A percentile compares a stretch with the other conserved stretches of the same genome.
These are phyloP conservation scores for Lemur catta DNA, from an alignment of 2,797 vertebrate genomes.

Conservation along the genomic window DNA sequence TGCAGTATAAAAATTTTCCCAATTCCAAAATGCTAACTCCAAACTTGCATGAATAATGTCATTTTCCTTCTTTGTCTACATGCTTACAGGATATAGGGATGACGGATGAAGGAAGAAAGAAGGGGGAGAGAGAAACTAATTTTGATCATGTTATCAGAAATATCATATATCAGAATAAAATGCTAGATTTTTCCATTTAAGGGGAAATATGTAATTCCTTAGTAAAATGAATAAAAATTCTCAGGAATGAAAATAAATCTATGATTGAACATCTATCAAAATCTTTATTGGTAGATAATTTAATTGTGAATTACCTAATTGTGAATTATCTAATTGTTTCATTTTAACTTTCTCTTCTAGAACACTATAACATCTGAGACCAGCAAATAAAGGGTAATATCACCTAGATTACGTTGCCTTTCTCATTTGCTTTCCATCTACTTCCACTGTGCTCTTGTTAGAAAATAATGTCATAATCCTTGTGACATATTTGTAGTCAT, in stretches of 20 bases:
- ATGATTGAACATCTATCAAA: background rate
- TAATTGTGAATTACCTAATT: background rate
- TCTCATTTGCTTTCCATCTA: background rate
- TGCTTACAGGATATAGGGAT: background rate
- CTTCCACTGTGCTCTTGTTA: background rate
- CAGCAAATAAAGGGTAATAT: background rate
- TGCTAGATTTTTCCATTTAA: background rate
- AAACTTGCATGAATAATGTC: background rate
- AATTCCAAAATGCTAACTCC: background rate
- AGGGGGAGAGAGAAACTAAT: background rate
- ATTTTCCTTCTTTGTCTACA: background rate
- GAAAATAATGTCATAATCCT: background rate
- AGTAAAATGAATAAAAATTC: background rate
- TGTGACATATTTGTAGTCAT: background rate
- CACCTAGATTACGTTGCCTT: background rate
- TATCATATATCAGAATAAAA: background rate
- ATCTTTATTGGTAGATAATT: background rate
- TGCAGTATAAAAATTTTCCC: background rate
- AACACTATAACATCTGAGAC: background rate
- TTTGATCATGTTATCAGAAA: background rate
- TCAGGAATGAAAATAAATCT: background rate
- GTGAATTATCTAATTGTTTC: background rate
- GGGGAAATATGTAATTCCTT: background rate
- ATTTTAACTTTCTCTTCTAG: background rate
- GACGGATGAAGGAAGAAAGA: background rate